Base-by-base conservation (phyloP, 1,140 invertebrate species). In the Micrasema longulum region DNA sequence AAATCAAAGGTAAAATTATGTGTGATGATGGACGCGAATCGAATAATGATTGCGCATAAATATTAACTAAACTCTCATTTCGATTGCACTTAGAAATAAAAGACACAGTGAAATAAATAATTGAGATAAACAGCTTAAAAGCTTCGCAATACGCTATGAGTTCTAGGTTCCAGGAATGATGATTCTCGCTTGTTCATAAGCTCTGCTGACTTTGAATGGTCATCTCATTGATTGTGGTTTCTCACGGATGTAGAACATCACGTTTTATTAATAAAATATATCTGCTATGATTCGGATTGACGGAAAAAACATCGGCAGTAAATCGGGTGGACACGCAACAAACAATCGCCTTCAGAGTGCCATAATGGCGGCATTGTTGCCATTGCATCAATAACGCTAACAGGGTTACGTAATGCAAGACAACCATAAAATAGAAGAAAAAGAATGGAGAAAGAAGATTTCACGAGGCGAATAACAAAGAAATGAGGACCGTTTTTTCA, bases 181-280 rank as follows among this genome's bases (percentile, higher is more conserved):
- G 20, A 52, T 6, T 14, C 48, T 52, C 48, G 12, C 1, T 48
- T 48, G 20, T n/a, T n/a, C 7, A 31, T 31, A 31, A 31, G n/a
- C 26, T 31, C 26, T 52, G 18, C 48, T 22, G 48, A 10, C 48
- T 52, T 9, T 20, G 22, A 22, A 47, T 31, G 41, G n/a, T 23
- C 62, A 47, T 45, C 62, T 38, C 41, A 47, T 45, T 43, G 23
- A 47, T 41, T 64, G 14, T 11, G 43, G n/a, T 62, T 62, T 62
- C 62, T 64, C 62, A 64, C 62, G 62, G 62, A 47, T 64, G 45
- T 64, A 48, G 62, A 64, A 26, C 62, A 47, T 64, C 62, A 64
- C 62, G 62, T 64, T 64, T 64, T 47, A 47, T 47, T 64, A 64
- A 47, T 64, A 64, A 47, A 23, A 47, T 64, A 64, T 64, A 14